Base-by-base conservation (phyloP, 2,113 vertebrate species). In the Pithys albifrons region DNA sequence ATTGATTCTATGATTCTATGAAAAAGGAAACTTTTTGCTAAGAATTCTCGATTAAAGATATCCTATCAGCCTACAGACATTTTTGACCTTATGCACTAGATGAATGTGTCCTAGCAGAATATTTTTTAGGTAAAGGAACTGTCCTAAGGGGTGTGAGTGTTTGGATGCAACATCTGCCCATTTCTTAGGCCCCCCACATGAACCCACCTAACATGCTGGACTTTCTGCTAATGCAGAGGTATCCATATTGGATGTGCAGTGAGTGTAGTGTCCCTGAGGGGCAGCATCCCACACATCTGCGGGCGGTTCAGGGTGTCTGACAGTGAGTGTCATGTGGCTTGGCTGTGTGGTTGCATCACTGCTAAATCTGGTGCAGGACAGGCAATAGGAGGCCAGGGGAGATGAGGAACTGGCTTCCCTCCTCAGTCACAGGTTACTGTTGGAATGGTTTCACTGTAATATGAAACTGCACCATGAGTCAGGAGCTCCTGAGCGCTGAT, bases 311-410 rank as follows among this genome's bases (percentile, higher is more conserved):
- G 51, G n/a, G 12, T 0, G 2, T 65, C 62, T 85, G 66, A 52
- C 15, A 12, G 3, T 2, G 14, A 52, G n/a, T 1, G 0, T 43
- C 64, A 17, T 0, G 1, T 35, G 72, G n/a, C 70, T 71, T 85
- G 84, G 37, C 72, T n/a, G 7, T 61, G 58, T 51, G 48, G 16
- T 46, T 66, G 64, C 67, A 12, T 43, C 55, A 24, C 51, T 67
- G 72, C 46, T 70, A 71, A 88, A 86, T 64, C 31, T 54, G 71
- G 67, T 15, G 46, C 61, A 58, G 49, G 59, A 19, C 0, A 1
- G 71, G 72, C 59, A 80, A 19, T 12, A 59, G 51, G 69, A 86
- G 39, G 37, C 19, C 0, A 1, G 43, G 37, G 22, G 7, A 67
- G 35, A 41, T 28, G 55, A 35, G 0, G 7, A 90, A 19, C 69